Base-by-base conservation (phyloP, 2,888 invertebrate genomes). In the Nebria brevicollis region DNA sequence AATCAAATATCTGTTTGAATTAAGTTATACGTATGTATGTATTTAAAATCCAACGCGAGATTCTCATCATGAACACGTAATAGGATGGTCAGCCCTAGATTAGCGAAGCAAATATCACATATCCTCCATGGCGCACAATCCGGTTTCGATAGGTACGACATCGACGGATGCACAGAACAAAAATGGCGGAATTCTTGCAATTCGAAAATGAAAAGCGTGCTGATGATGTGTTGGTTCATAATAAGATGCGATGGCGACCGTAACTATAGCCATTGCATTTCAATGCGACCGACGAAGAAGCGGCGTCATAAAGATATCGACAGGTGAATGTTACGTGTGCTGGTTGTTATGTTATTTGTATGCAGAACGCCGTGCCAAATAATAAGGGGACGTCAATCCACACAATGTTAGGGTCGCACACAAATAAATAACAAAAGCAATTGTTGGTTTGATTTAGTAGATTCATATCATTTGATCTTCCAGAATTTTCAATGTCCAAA, bases 141-240 rank as follows among this genome's bases (percentile, higher is more conserved):
- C 70, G 70, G 70, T 70, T 70, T 70, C 13, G 70, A 70, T 70
- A 70, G 26, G 70, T 26, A 70, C 26, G 13, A 54, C 54, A 54
- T 11, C 54, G 54, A 54, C 13, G 54, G 54, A 54, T 54, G 54
- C 0, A 54, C 54, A 8, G 70, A 70, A 70, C 20, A 70, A 70
- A 25, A 70, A 70, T 70, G 70, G 70, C 70, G 70, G 70, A 26
- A 70, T 70, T 70, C 70, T 70, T 70, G 70, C 70, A 20, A 70
- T 70, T 70, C 70, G 54, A 70, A 70, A 70, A 70, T 70, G 70
- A 26, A 70, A 70, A 70, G 70, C 70, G 26, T 70, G 15, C 25
- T 25, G 70, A 11, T 54, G 54, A 11, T 54, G 54, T 54, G 54
- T 54, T 11, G 54, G 54, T 54, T 8, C 54, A 54, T 54, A 54